These are phyloP conservation scores for Pachyrhynchus sulphureomaculatus DNA, from an alignment of 1,140 invertebrate species.

Conservation along the genomic window DNA sequence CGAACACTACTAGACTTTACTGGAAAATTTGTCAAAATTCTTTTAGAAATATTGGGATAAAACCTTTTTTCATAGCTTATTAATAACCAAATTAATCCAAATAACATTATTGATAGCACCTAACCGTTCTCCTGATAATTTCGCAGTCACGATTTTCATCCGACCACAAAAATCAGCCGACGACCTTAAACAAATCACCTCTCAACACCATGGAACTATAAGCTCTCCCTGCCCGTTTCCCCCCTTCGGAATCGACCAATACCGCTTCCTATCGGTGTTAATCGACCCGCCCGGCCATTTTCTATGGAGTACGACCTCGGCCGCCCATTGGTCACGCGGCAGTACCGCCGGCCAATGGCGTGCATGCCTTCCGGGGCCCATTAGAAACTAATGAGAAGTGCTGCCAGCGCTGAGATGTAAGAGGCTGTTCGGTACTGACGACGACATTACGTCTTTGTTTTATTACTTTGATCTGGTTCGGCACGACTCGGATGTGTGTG, in stretches of 20 bases:
- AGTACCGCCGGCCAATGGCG: constrained; percentile 4
- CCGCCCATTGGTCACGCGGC: constrained; percentile 11
- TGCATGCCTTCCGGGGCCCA: neutral
- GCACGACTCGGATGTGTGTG: no score
- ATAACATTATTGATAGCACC: no score
- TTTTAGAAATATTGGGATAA: no score
- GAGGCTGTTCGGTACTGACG: constrained; percentile 6
- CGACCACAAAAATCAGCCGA: constrained; percentile 6
- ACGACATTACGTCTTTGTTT: no score
- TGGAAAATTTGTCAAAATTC: no score
- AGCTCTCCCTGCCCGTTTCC: neutral
- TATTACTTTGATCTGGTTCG: no score
- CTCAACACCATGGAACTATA: neutral
- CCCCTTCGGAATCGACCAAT: neutral
- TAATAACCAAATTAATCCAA: no score
- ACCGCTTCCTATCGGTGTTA: neutral
- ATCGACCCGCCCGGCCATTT: constrained; percentile 18
- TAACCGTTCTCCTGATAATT: no score
- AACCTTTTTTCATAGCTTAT: no score
- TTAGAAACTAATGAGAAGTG: constrained; percentile 21
- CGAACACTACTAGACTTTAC: no score
- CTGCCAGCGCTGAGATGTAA: neutral
- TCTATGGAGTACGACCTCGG: constrained; percentile 8
- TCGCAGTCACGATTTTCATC: no score
- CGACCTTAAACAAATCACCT: constrained; percentile 13